phyloP scores from a whole-genome alignment of 2,888 invertebrate species.

The Kryphioiulus occultus region DNA sequence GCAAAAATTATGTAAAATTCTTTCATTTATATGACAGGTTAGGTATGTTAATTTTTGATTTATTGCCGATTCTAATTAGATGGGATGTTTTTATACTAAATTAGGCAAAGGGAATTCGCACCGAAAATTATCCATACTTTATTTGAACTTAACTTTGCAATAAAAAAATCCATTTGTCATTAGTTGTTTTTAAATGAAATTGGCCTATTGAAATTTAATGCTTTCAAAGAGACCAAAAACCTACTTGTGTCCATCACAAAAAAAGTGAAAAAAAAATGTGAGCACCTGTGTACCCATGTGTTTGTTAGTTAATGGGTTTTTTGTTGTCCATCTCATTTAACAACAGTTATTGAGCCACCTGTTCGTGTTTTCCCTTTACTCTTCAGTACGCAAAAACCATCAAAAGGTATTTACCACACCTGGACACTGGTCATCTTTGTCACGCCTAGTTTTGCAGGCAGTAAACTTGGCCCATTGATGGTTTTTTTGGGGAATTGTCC shows the following conservation, averaged over 20 bases:
- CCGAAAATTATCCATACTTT: neutral
- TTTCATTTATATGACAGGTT: neutral
- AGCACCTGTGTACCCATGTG: constrained; percentile 36
- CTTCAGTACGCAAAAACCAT: neutral
- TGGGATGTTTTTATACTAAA: neutral
- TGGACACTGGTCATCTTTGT: constrained; percentile 36
- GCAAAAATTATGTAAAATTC: neutral
- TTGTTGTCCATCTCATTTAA: neutral
- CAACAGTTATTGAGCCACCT: constrained; percentile 14
- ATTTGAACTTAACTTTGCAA: neutral
- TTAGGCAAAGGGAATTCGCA: neutral
- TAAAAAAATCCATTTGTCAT: neutral
- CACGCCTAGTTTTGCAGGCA: neutral
- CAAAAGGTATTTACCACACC: constrained; percentile 3
- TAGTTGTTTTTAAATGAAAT: neutral
- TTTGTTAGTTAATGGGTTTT: constrained; percentile 27
- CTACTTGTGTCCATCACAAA: neutral
- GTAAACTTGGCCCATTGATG: neutral
- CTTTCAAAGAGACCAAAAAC: constrained; percentile 8
- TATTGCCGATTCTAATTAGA: neutral
- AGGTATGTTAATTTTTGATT: neutral
- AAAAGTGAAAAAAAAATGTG: neutral
- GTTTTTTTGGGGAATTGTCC: neutral
- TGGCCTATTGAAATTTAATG: neutral
- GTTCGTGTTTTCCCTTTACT: neutral